Percentiles rank a stretch among this genome's conserved stretches.
These are phyloP conservation scores for Eristalis pertinax DNA, from an alignment of 2,888 invertebrate genomes.

Conservation along the genomic window DNA sequence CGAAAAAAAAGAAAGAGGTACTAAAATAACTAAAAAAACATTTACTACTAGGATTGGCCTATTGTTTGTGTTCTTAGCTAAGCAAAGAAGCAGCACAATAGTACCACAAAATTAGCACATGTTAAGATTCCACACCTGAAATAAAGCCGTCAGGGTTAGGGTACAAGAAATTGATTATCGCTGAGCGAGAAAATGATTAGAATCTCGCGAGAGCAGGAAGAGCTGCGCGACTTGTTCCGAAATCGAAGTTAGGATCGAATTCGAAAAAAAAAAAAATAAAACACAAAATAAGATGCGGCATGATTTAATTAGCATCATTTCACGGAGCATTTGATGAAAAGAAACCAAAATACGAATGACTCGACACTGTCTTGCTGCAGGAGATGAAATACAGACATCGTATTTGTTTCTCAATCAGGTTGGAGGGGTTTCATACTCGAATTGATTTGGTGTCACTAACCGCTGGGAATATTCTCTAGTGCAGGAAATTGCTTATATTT, in stretches of 20 bases:
- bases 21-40: neutral
- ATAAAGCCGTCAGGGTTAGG: neutral
- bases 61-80: conserved; percentile 20
- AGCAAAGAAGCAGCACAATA: conserved; percentile 11
- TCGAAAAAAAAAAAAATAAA: neutral
- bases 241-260: neutral
- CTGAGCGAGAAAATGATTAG: conserved; percentile 34
- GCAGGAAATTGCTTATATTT: neutral
- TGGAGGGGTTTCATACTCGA: neutral
- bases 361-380: neutral
- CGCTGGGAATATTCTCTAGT: neutral
- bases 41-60: conserved; percentile 21
- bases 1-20: neutral
- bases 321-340: neutral
- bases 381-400: neutral
- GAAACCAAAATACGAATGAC: neutral
- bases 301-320: conserved; percentile 10
- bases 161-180: conserved; percentile 19
- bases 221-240: neutral
- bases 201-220: conserved; percentile 13
- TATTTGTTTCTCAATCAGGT: neutral
- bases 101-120: conserved; percentile 20
- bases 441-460: neutral
- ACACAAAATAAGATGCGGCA: neutral
- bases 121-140: neutral